A percentile compares a stretch with the other conserved stretches of the same genome.
Evolutionary conservation across 2,888 invertebrate genomes (phyloP).

Genomic region (Drosophila parthenogenetica): DNA sequence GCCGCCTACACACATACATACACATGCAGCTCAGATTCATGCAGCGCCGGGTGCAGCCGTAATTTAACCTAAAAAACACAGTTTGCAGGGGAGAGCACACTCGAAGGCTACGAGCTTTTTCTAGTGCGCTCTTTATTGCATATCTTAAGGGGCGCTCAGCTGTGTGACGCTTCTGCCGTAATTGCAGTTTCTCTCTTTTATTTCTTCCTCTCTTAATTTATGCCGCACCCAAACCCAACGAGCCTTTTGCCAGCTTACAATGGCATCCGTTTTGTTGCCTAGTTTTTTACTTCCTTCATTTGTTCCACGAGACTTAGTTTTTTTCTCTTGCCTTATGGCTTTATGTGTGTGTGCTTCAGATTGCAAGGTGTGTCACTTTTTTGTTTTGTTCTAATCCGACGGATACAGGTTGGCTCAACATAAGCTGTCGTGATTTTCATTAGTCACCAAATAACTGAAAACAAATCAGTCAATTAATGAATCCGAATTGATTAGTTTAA

Average conservation of each 20-base stretch:
- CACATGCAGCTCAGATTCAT: slow-evolving; percentile 9
- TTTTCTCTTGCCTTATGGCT: slow-evolving; percentile 29
- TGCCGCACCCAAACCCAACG: slow-evolving; percentile 77
- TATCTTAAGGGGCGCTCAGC: slow-evolving; percentile 70
- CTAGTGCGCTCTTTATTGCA: slow-evolving; percentile 54
- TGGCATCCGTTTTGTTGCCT: slow-evolving; percentile 17
- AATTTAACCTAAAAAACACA: slow-evolving; percentile 75
- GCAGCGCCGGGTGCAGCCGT: slow-evolving; percentile 75
- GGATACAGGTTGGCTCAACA: slow-evolving; percentile 37
- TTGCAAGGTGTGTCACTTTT: slow-evolving; percentile 80
- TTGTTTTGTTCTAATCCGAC: slow-evolving; percentile 74
- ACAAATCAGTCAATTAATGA: slow-evolving; percentile 70
- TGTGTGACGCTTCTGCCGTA: slow-evolving; percentile 42
- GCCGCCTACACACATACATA: slow-evolving; percentile 69
- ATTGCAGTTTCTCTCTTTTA: slow-evolving; percentile 40
- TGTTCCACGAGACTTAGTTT: slow-evolving; percentile 25
- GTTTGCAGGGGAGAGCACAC: slow-evolving; percentile 54
- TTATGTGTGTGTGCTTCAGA: slow-evolving; percentile 3
- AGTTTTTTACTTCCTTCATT: slow-evolving; percentile 12
- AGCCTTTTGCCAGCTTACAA: neutral
- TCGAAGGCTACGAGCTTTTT: slow-evolving; percentile 27
- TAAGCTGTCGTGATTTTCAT: slow-evolving; percentile 22
- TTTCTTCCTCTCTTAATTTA: slow-evolving; percentile 30
- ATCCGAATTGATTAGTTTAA: slow-evolving; percentile 72
- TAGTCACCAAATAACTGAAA: slow-evolving; percentile 53